Evolutionary conservation across 53 echinoderm and acorn worm genomes (phyloP).

Genomic region (Hippasteria phrygiana): DNA sequence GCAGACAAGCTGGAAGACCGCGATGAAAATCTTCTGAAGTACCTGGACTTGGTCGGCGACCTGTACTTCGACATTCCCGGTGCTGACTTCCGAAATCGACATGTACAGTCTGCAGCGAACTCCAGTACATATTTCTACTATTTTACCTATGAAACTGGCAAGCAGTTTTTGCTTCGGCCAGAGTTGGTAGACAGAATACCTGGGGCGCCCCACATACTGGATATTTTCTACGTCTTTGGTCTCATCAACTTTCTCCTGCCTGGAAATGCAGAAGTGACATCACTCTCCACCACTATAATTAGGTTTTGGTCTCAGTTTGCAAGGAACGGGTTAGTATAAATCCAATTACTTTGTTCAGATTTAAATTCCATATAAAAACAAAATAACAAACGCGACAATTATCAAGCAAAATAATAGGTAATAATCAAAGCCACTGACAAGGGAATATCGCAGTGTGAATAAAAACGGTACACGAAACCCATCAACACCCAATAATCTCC

Average conservation of each 20-base stretch:
- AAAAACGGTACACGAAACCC: too few relatives aligned
- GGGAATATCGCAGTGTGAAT: too few relatives aligned
- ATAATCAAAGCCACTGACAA: too few relatives aligned
- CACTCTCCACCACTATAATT: conserved; percentile 31
- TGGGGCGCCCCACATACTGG: conserved; percentile 42
- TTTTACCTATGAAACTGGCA: conserved; percentile 27
- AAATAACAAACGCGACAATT: too few relatives aligned
- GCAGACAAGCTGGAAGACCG: conserved; percentile 27
- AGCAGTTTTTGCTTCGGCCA: neutral
- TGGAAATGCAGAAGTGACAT: neutral
- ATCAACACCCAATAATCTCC: too few relatives aligned
- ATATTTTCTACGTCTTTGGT: conserved; percentile 30
- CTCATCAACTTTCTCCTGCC: neutral
- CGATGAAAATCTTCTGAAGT: conserved; percentile 25
- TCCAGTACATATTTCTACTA: conserved; percentile 40
- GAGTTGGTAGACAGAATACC: conserved; percentile 15
- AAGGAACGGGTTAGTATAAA: conserved; percentile 63
- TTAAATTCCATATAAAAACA: neutral
- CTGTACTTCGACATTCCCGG: conserved; percentile 27
- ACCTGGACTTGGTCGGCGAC: conserved; percentile 15
- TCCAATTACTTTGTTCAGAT: neutral
- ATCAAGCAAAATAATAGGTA: too few relatives aligned
- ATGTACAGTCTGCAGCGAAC: neutral
- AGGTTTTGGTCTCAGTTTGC: conserved; percentile 76
- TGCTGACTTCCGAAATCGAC: neutral